Evolutionary conservation across 2,113 vertebrate genomes (phyloP).

Genomic region (Pedionomus torquatus): DNA sequence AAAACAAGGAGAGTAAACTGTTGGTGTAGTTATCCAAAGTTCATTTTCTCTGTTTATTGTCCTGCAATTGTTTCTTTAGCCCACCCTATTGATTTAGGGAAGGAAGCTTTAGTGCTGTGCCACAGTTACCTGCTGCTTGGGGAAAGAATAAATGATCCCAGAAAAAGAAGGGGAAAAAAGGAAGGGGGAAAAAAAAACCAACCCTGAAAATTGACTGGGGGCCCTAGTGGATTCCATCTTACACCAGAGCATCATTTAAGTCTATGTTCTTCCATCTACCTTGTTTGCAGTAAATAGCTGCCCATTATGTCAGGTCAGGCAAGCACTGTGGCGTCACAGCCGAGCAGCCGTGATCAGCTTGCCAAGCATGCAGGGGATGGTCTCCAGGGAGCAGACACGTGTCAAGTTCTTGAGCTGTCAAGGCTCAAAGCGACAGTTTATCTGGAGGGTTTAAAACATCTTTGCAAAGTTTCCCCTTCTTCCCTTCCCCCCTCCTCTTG

Average conservation of each 20-base stretch:
- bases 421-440: conserved; percentile 79
- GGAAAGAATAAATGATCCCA: conserved; percentile 71
- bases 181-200: not conserved
- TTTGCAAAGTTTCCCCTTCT: conserved; percentile 49
- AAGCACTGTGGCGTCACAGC: conserved; percentile 76
- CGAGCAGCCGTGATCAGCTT: conserved; percentile 70
- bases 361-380: conserved; percentile 10
- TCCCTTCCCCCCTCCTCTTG: conserved; percentile 42
- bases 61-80: conserved; percentile 77
- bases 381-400: conserved; percentile 56
- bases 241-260: conserved; percentile 85
- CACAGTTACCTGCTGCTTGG: conserved; percentile 67
- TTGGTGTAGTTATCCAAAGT: conserved; percentile 40
- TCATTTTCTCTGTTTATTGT: conserved; percentile 79
- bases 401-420: conserved; percentile 78
- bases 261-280: conserved; percentile 83
- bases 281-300: conserved; percentile 90
- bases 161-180: not conserved
- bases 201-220: conserved; percentile 71
- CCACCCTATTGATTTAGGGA: conserved; percentile 76
- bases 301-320: conserved; percentile 87
- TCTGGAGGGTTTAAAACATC: conserved; percentile 76
- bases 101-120: conserved; percentile 59
- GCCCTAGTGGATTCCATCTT: conserved; percentile 73
- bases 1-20: not conserved